phyloP scores from a whole-genome alignment of 2,113 vertebrate genomes.

The Cheirogaleus medius region DNA sequence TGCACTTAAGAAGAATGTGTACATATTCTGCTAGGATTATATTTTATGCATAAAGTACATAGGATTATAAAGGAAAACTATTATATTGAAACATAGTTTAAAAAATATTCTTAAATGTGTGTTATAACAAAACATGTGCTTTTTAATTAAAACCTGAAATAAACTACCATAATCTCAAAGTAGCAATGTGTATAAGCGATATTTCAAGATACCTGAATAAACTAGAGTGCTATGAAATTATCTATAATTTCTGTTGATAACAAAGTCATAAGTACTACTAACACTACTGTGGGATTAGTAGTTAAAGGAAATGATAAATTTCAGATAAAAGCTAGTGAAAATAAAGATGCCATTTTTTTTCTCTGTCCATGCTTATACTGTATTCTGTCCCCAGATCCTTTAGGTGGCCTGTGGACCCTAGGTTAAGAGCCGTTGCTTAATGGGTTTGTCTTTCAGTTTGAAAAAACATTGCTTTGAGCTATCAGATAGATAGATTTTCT shows the following conservation, averaged over 20 bases:
- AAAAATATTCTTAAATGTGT: slow-evolving; percentile 15
- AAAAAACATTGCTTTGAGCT: neutral
- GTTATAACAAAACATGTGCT: neutral
- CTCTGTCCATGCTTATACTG: neutral
- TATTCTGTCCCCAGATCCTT: neutral
- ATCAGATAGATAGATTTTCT: neutral
- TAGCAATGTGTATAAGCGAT: neutral
- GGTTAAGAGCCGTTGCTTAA: neutral
- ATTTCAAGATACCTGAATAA: neutral
- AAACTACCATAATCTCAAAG: neutral
- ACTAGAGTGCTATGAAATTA: neutral
- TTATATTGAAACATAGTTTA: neutral
- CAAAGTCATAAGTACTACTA: neutral
- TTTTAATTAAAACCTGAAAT: slow-evolving; percentile 41
- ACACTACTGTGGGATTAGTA: neutral
- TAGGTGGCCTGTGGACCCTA: neutral
- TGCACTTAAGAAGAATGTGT: neutral
- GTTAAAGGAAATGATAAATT: neutral
- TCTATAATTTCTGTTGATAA: neutral
- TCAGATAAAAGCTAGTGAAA: neutral
- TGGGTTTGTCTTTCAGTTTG: neutral
- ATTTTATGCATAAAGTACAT: neutral
- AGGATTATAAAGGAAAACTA: neutral
- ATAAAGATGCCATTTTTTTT: neutral
- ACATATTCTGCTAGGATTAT: neutral